These are phyloP conservation scores for Scaptomyza tumidula DNA, from an alignment of 2,888 invertebrate genomes.

Conservation along the genomic window DNA sequence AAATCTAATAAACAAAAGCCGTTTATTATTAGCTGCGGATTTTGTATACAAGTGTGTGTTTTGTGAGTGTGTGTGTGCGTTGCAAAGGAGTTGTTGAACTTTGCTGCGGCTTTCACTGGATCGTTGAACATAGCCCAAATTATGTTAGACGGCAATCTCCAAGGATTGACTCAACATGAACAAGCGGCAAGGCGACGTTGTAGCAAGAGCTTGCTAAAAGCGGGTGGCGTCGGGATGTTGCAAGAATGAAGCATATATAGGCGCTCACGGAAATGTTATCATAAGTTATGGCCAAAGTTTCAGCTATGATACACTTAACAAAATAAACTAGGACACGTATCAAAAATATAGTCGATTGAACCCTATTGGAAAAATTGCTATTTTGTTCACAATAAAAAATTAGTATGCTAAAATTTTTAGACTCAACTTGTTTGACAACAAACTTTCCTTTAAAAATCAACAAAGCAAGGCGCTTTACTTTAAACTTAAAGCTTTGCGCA, in stretches of 20 bases:
- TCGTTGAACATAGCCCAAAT: constrained; percentile 73
- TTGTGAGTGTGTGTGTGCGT: constrained; percentile 8
- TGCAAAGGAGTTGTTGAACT: constrained; percentile 63
- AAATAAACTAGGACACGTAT: constrained; percentile 19
- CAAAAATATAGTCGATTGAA: not conserved
- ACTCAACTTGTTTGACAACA: too few relatives aligned
- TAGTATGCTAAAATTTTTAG: too few relatives aligned
- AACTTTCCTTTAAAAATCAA: too few relatives aligned
- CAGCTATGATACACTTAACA: constrained; percentile 52
- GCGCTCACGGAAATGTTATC: constrained; percentile 72
- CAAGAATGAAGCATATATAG: constrained; percentile 23
- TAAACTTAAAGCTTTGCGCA: too few relatives aligned
- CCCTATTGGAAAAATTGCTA: constrained; percentile 2
- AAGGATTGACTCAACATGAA: constrained; percentile 70
- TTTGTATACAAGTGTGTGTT: constrained; percentile 29
- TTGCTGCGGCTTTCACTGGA: constrained; percentile 39
- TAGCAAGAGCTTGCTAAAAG: not conserved
- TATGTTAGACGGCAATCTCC: constrained; percentile 77
- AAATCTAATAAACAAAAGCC: constrained; percentile 81
- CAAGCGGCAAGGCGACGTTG: constrained; percentile 10
- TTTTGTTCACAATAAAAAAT: not conserved
- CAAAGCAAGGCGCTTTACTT: too few relatives aligned
- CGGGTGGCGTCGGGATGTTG: not conserved
- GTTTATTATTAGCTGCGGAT: constrained; percentile 78
- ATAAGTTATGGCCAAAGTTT: constrained; percentile 74